phyloP scores from a whole-genome alignment of 2,797 vertebrate species.

The Neostethus bicornis region DNA sequence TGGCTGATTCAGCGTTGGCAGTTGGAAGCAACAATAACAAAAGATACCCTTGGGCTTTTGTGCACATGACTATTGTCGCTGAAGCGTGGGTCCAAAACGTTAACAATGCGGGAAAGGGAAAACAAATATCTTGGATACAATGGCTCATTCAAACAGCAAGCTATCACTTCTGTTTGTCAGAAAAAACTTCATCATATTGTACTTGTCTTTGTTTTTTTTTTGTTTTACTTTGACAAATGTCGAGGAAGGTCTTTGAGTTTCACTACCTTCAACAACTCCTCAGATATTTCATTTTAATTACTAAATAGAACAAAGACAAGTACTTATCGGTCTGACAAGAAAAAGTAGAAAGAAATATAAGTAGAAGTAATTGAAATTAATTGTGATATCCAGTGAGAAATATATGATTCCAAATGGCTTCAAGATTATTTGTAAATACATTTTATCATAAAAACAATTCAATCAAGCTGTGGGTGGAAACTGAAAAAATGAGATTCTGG shows the following conservation, averaged over 20 bases:
- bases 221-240: constrained; percentile 33
- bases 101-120: constrained; percentile 52
- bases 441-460: too few relatives aligned
- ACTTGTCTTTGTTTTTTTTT: constrained; percentile 34
- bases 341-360: neutral
- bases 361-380: neutral
- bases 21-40: constrained; percentile 60
- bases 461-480: too few relatives aligned
- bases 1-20: constrained; percentile 63
- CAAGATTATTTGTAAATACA: too few relatives aligned
- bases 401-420: too few relatives aligned
- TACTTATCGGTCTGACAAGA: neutral
- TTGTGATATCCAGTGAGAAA: too few relatives aligned
- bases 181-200: constrained; percentile 24
- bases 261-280: constrained; percentile 6
- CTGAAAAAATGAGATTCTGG: too few relatives aligned
- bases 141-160: constrained; percentile 49
- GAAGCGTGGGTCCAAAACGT: constrained; percentile 50
- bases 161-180: constrained; percentile 50
- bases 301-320: neutral
- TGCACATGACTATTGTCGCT: constrained; percentile 51
- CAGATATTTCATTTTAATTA: constrained; percentile 16
- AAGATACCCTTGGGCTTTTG: constrained; percentile 73
- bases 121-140: constrained; percentile 57
- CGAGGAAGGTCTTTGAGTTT: constrained; percentile 26